These are phyloP conservation scores for Anarrhichthys ocellatus DNA, from an alignment of 2,113 vertebrate species.

Conservation along the genomic window DNA sequence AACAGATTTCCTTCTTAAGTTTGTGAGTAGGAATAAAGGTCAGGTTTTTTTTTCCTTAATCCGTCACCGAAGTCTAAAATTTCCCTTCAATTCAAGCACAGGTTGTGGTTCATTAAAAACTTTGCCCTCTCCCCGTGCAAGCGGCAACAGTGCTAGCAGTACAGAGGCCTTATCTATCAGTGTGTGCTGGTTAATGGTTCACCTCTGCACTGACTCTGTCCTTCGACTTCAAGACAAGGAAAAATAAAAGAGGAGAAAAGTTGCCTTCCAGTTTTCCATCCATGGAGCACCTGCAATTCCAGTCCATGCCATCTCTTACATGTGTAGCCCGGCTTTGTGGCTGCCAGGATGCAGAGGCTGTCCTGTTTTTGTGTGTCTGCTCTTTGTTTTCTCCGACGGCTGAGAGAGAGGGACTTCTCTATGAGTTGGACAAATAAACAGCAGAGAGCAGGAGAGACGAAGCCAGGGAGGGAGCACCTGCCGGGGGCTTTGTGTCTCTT, in stretches of 20 bases:
- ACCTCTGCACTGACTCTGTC: conserved; percentile 19
- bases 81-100: background rate
- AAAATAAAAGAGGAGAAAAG: conserved; percentile 19
- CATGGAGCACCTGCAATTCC: conserved; percentile 73
- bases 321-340: conserved; percentile 62
- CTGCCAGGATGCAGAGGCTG: conserved; percentile 55
- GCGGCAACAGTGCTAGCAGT: background rate
- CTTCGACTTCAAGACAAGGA: background rate
- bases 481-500: conserved; percentile 70
- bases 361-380: conserved; percentile 56
- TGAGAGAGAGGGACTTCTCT: conserved; percentile 49
- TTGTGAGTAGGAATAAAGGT: background rate
- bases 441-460: conserved; percentile 67
- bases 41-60: background rate
- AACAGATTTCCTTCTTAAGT: background rate
- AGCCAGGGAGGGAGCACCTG: conserved; percentile 75
- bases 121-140: conserved; percentile 12
- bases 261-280: conserved; percentile 50
- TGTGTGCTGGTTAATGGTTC: conserved; percentile 33
- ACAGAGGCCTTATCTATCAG: background rate
- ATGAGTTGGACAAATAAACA: conserved; percentile 76
- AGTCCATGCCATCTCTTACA: conserved; percentile 48
- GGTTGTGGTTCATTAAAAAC: background rate
- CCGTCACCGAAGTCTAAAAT: background rate
- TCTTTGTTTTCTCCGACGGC: conserved; percentile 66